These are phyloP conservation scores for Drosophila leontia DNA, from an alignment of 1,140 invertebrate genomes.

Conservation along the genomic window DNA sequence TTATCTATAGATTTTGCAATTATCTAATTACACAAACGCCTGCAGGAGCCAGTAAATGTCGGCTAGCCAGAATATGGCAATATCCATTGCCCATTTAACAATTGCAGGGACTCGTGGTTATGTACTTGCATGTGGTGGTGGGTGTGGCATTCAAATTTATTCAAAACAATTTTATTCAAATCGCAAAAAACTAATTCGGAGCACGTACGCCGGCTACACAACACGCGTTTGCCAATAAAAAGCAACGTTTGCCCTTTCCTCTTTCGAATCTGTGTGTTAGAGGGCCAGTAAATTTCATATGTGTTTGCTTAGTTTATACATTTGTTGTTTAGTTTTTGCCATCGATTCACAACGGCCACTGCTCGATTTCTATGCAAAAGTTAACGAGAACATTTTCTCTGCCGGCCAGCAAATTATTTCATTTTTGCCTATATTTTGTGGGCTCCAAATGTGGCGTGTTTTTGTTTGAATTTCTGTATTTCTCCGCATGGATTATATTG, in stretches of 20 bases:
- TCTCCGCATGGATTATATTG: slow-evolving; percentile 50
- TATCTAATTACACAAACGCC: slow-evolving; percentile 61
- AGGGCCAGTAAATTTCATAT: slow-evolving; percentile 43
- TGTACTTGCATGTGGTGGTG: slow-evolving; percentile 14
- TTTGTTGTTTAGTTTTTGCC: slow-evolving; percentile 70
- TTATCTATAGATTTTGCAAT: slow-evolving; percentile 12
- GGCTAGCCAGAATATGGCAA: slow-evolving; percentile 18
- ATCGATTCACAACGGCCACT: slow-evolving; percentile 63
- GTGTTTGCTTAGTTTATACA: slow-evolving; percentile 48
- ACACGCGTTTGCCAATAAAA: slow-evolving; percentile 71
- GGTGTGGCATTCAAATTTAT: slow-evolving; percentile 76
- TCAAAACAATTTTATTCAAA: slow-evolving; percentile 82
- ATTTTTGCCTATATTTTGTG: slow-evolving; percentile 41
- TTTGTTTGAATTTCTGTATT: slow-evolving; percentile 22
- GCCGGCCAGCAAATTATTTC: slow-evolving; percentile 68
- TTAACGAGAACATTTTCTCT: slow-evolving; percentile 66
- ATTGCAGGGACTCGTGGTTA: slow-evolving; percentile 22
- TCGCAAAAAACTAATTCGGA: slow-evolving; percentile 81
- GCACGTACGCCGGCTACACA: slow-evolving; percentile 61
- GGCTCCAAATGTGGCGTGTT: slow-evolving; percentile 13
- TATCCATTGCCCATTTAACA: slow-evolving; percentile 67
- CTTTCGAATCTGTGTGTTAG: slow-evolving; percentile 15
- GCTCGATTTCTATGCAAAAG: slow-evolving; percentile 40
- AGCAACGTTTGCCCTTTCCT: slow-evolving; percentile 37
- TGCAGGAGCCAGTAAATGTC: slow-evolving; percentile 34